phyloP scores from a whole-genome alignment of 2,888 invertebrate genomes.

The Nephrotoma appendiculata region DNA sequence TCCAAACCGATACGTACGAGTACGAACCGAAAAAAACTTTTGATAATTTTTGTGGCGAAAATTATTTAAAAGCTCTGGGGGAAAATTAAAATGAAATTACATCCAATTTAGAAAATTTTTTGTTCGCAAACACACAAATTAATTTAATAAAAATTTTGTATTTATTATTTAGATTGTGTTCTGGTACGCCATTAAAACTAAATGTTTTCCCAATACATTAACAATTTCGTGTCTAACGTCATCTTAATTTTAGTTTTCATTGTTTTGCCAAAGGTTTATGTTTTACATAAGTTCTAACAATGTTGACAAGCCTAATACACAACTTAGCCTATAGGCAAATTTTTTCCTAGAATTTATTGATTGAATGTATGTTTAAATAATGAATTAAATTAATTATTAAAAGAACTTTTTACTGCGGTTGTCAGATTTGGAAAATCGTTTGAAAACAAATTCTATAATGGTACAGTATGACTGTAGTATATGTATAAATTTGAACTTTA shows the following conservation, averaged over 20 bases:
- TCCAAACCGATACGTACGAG: no score
- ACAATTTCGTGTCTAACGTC: not conserved
- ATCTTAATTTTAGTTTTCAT: not conserved
- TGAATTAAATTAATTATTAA: no score
- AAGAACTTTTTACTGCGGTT: no score
- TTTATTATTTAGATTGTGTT: not conserved
- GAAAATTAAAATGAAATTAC: slow-evolving; percentile 2
- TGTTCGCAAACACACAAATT: not conserved
- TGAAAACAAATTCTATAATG: no score
- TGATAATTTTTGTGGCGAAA: not conserved
- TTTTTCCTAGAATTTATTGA: no score
- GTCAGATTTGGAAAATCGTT: no score
- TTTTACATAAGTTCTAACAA: not conserved
- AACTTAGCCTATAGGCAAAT: not conserved
- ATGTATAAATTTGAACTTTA: no score
- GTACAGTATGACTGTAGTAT: no score
- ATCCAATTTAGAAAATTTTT: not conserved
- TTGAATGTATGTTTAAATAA: no score
- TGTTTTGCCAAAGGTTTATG: not conserved
- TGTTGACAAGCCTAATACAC: not conserved
- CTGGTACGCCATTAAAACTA: not conserved
- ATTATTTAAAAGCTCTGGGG: not conserved
- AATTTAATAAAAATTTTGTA: not conserved
- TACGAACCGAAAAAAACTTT: not conserved
- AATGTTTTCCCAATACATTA: not conserved